Evolutionary conservation across 2,113 vertebrate genomes (phyloP).

Genomic region (Carlito syrichta): DNA sequence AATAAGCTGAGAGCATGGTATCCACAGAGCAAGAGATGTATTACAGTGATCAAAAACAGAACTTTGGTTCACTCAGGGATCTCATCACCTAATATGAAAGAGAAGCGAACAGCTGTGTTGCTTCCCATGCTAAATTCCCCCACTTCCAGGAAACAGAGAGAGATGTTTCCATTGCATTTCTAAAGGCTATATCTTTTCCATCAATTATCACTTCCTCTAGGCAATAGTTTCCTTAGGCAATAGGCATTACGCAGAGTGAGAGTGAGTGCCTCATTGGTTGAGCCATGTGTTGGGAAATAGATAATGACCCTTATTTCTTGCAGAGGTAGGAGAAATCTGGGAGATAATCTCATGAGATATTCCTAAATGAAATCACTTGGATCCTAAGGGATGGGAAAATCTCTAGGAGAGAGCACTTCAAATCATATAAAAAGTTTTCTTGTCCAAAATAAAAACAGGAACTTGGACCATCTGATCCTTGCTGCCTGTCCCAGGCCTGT

Average conservation of each 20-base stretch:
- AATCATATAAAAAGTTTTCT: not conserved
- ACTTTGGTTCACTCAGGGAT: slow-evolving; percentile 56
- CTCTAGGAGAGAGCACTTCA: not conserved
- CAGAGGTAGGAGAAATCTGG: not conserved
- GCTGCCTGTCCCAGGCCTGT: not conserved
- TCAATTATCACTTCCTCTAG: not conserved
- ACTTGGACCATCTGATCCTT: not conserved
- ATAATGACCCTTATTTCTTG: not conserved
- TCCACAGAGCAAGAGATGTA: slow-evolving; percentile 42
- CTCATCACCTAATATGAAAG: slow-evolving; percentile 48
- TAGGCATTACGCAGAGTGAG: not conserved
- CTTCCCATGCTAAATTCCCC: slow-evolving; percentile 59
- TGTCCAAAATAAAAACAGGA: not conserved
- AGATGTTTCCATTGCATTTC: slow-evolving; percentile 59
- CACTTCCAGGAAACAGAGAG: slow-evolving; percentile 68
- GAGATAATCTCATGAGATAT: not conserved
- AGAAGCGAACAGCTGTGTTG: slow-evolving; percentile 18
- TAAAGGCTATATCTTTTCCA: not conserved
- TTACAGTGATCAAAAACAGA: slow-evolving; percentile 50
- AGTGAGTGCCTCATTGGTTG: not conserved
- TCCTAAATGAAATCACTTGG: not conserved
- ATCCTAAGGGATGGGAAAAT: not conserved
- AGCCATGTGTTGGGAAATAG: not conserved
- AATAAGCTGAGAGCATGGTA: slow-evolving; percentile 39
- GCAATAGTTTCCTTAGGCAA: not conserved